Base-by-base conservation (phyloP, 2,888 invertebrate species). In the Agapostemon virescens region DNA sequence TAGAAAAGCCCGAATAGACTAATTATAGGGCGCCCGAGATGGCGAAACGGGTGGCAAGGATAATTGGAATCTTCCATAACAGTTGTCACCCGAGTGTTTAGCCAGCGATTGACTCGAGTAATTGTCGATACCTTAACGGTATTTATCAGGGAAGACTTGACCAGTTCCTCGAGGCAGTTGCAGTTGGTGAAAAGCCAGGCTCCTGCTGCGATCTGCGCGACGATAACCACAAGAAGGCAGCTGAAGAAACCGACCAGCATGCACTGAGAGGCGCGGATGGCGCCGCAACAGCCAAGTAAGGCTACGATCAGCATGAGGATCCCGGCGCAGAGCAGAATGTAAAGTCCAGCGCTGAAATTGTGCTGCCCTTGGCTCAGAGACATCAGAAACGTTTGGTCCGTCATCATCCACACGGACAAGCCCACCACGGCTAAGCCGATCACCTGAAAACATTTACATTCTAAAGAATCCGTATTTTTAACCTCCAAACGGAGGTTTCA, bases 231-330 rank as follows among this genome's bases (percentile, higher is more conserved):
- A 88, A 97, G 93, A 80, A 97, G 94, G 84, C 96, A 94, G 88
- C 96, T 95, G 93, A 97, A 97, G 93, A 97, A 97, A 95, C 97
- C 93, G 81, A 95, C 94, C 63, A 98, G 94, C 93, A 97, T 95
- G 91, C 96, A 96, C 89, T 95, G 96, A 30, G 96, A 97, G 92
- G 96, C 96, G 87, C 95, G 95, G 82, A 96, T 94, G 11, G 97
- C 96, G 49, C 97, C 97, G 90, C 96, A 96, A 90, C 97, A 97
- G 74, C 97, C 98, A 66, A 97, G 94, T 92, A 97, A 96, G 23
- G 97, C 96, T 38, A 97, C 95, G 61, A 97, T 91, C 79, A 96
- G 94, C 92, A 97, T 95, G 70, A 97, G 93, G 55, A 95, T 93
- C 9, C 97, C 97, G 75, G 96, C 95, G 38, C 94, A 94, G 80